Conservation (phyloP, 2,888 invertebrate genomes). For the Apomyelois bistriatella region DNA sequence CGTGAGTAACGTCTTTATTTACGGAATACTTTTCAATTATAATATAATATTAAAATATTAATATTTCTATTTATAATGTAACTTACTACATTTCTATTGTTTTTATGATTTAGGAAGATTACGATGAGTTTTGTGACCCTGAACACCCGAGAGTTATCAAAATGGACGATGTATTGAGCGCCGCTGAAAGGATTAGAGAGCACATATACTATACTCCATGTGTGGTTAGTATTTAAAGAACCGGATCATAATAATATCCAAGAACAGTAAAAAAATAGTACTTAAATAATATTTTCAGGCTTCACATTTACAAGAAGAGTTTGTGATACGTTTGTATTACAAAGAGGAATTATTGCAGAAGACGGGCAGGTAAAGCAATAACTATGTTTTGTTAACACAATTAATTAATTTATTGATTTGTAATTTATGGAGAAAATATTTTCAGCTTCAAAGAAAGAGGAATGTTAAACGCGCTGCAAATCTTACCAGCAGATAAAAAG, state of each 20-base stretch:
- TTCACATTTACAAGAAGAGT: constrained; percentile 48
- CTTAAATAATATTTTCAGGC: constrained; percentile 33
- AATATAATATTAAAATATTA: too few relatives aligned
- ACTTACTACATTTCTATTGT: too few relatives aligned
- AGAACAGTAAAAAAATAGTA: neutral
- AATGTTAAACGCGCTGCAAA: constrained; percentile 81
- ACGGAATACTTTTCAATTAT: neutral
- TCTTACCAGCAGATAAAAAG: constrained; percentile 78
- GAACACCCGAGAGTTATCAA: constrained; percentile 51
- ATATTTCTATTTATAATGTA: too few relatives aligned
- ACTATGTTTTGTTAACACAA: too few relatives aligned
- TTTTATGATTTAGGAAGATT: constrained; percentile 50
- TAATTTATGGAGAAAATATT: constrained; percentile 10
- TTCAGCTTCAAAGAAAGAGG: constrained; percentile 87
- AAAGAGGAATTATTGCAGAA: constrained; percentile 48
- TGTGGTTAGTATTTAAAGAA: constrained; percentile 39
- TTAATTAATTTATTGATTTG: too few relatives aligned
- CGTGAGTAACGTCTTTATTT: neutral
- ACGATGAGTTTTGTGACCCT: constrained; percentile 63
- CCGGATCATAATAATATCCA: neutral
- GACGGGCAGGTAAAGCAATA: constrained; percentile 48
- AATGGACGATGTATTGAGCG: constrained; percentile 46
- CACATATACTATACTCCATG: constrained; percentile 45
- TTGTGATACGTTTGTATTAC: constrained; percentile 44
- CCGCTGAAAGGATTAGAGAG: constrained; percentile 36